Conservation (phyloP, 2,797 vertebrate genomes). For the Spheniscus humboldti region DNA sequence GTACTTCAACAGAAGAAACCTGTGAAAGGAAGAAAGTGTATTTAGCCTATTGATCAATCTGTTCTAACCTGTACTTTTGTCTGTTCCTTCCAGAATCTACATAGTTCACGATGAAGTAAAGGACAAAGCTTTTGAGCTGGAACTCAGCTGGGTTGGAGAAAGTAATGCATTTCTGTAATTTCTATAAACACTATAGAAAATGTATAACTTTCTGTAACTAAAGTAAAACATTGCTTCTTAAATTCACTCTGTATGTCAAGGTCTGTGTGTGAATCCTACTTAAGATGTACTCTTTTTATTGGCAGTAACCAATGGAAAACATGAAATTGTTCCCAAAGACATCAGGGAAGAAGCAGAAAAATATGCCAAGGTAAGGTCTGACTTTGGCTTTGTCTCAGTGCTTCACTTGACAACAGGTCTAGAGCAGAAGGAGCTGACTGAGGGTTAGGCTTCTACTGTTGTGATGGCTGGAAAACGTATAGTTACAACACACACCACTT, state of each 20-base stretch:
- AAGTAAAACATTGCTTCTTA: not conserved
- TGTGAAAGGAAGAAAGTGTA: not conserved
- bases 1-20: not conserved
- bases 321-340: slow-evolving; percentile 95
- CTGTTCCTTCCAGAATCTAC: slow-evolving; percentile 87
- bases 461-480: not conserved
- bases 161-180: slow-evolving; percentile 71
- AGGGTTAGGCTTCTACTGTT: too few relatives aligned
- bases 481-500: not conserved
- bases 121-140: slow-evolving; percentile 96
- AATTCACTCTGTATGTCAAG: not conserved
- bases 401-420: not conserved
- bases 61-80: slow-evolving; percentile 20
- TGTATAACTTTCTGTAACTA: not conserved
- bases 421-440: not conserved
- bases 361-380: slow-evolving; percentile 90
- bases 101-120: slow-evolving; percentile 99
- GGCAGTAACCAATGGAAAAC: slow-evolving; percentile 93
- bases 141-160: slow-evolving; percentile 98
- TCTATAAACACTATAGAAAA: not conserved
- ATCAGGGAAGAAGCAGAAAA: slow-evolving; percentile 95
- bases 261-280: not conserved
- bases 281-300: not conserved
- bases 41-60: not conserved
- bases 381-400: not conserved